Base-by-base conservation (phyloP, 1,140 invertebrate species). In the Saxidomus purpurata region DNA sequence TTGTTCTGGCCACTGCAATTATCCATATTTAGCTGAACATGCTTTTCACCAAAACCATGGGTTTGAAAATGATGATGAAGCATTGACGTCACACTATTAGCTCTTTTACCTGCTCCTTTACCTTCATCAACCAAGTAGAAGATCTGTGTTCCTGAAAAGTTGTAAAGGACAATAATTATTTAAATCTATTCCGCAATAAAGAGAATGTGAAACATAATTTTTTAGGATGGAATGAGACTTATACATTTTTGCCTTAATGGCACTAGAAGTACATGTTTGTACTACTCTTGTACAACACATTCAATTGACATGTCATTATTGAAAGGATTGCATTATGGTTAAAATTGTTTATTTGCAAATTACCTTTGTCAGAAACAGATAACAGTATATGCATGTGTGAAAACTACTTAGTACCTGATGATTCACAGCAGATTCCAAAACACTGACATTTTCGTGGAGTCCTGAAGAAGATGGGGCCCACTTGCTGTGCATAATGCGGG, bases 121-220 rank as follows among this genome's bases (percentile, higher is more conserved):
- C 59, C 83, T 81, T 93, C 93, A 86, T 93, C 91, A 8, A 92
- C 79, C 11, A 93, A 52, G 59, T 89, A 93, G 80, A 92, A 92
- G 59, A 79, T 84, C 80, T 91, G 90, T 43, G 67, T 74, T 38
- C 81, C 88, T 84, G 40, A n/a, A 74, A 49, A 82, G 8, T 11
- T 49, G 17, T 17, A 85, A 83, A 61, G 61, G 43, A 71, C 83
- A 3, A 71, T 31, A 71, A n/a, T n/a, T 2, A 89, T 43, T 28
- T 52, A 43, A 15, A 85, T 49, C 17, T 8, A 11, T 49, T 49
- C 17, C 17, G 17, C 17, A 49, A 49, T 49, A 49, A 49, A 49
- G 8, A 49, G 17, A 11, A 49, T 17, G 17, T 49, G 8, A 11
- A 11, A 49, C 8, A 49, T 49, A 11, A 49, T 11, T 8, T 17